These are phyloP conservation scores for Drosophila formosana DNA, from an alignment of 2,888 invertebrate genomes.

Conservation along the genomic window DNA sequence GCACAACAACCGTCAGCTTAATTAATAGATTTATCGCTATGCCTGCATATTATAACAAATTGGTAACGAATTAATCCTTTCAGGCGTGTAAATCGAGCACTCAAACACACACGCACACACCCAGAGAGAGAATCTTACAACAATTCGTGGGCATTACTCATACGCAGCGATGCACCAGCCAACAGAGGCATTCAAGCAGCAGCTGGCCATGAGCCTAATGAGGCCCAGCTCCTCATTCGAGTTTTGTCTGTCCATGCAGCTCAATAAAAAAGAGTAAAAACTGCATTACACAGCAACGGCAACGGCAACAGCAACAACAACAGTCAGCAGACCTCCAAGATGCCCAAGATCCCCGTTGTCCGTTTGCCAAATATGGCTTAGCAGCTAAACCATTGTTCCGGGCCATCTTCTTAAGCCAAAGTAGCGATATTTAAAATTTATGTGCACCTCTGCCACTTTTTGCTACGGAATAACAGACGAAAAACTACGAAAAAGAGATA, in stretches of 20 bases:
- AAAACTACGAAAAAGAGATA: conserved; percentile 17
- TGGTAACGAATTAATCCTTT: conserved; percentile 84
- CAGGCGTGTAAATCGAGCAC: conserved; percentile 79
- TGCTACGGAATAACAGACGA: conserved; percentile 42
- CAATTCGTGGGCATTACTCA: conserved; percentile 62
- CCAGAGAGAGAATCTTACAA: not conserved
- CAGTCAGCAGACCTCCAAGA: conserved; percentile 24
- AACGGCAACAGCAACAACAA: conserved; percentile 11
- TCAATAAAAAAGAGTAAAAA: conserved; percentile 81
- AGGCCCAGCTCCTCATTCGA: conserved; percentile 30
- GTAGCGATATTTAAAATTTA: conserved; percentile 75
- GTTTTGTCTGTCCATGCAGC: conserved; percentile 44
- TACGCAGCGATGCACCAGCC: conserved; percentile 60
- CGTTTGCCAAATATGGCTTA: conserved; percentile 65
- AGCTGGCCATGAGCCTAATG: conserved; percentile 33
- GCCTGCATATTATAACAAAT: conserved; percentile 82
- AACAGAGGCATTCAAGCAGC: conserved; percentile 6
- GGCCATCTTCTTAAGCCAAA: conserved; percentile 56
- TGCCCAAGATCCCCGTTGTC: conserved; percentile 20
- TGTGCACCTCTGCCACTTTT: conserved; percentile 64
- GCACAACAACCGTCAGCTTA: conserved; percentile 78
- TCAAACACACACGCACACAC: conserved; percentile 17
- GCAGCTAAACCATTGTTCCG: conserved; percentile 51
- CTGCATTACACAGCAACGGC: conserved; percentile 62
- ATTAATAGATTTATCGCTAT: conserved; percentile 84